Evolutionary conservation across 37 sponge, comb jelly and placozoan genomes (phyloP).

Genomic region (Diacarnus erythraeanus): DNA sequence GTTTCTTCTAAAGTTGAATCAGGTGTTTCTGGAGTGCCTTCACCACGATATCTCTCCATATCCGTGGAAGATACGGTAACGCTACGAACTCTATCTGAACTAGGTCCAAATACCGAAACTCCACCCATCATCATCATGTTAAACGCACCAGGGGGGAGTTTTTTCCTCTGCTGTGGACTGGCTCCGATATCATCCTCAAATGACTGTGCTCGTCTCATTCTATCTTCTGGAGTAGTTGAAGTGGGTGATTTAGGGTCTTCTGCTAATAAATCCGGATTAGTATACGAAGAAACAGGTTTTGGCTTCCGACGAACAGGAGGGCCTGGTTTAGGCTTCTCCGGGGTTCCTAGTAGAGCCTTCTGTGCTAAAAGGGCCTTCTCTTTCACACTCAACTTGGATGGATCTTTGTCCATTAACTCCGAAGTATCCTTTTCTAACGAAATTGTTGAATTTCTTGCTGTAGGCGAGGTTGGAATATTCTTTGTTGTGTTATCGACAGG

Average conservation of each 20-base stretch:
- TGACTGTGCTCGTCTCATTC: not conserved
- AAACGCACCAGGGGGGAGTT: constrained; percentile 54
- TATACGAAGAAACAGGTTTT: not conserved
- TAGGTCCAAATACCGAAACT: not conserved
- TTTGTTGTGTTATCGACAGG: not conserved
- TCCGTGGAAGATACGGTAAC: constrained; percentile 9
- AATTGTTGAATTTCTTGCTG: not conserved
- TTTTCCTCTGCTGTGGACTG: constrained; percentile 13
- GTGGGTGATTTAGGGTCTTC: not conserved
- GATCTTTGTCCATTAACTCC: constrained; percentile 31
- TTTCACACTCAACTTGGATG: constrained; percentile 37
- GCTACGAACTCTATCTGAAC: not conserved
- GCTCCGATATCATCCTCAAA: constrained; percentile 11
- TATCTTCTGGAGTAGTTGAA: not conserved
- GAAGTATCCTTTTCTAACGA: not conserved
- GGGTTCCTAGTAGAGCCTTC: not conserved
- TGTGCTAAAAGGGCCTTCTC: constrained; percentile 60
- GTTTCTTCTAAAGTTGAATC: not conserved
- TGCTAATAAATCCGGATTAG: not conserved
- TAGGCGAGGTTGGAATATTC: not conserved
- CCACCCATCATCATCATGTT: constrained; percentile 28
- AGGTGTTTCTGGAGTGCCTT: not conserved
- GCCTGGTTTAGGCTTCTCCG: constrained; percentile 9
- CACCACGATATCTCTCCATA: not conserved
- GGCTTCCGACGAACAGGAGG: constrained; percentile 11